Conservation (phyloP, 2,888 invertebrate genomes). For the Athalia circularis region DNA sequence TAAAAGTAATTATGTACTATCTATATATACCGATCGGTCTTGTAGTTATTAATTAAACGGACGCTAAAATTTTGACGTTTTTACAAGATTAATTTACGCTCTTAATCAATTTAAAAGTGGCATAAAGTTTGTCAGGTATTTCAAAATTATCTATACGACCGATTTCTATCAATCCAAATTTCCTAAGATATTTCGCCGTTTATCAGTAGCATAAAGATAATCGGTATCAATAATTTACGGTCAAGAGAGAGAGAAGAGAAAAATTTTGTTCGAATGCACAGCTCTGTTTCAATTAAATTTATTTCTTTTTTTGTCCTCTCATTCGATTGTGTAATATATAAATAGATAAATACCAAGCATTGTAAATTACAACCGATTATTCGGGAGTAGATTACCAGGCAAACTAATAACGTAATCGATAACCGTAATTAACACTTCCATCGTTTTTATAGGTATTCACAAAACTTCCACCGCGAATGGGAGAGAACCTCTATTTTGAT, state of each 20-base stretch:
- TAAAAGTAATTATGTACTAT: slow-evolving; percentile 60
- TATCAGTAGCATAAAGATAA: slow-evolving; percentile 52
- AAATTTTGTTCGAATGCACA: background rate
- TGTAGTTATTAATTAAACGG: background rate
- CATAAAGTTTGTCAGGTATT: background rate
- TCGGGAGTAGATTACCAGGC: background rate
- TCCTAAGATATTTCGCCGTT: background rate
- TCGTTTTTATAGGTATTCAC: slow-evolving; percentile 50
- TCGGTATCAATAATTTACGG: slow-evolving; percentile 59
- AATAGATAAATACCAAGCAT: background rate
- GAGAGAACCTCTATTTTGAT: slow-evolving; percentile 52
- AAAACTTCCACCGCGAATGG: slow-evolving; percentile 52
- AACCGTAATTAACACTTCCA: background rate
- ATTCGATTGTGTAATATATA: slow-evolving; percentile 17
- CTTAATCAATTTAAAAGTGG: background rate
- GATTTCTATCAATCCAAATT: slow-evolving; percentile 28
- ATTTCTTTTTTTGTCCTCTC: no score
- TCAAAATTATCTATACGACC: slow-evolving; percentile 3
- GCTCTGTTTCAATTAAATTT: slow-evolving; percentile 33
- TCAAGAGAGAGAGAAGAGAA: slow-evolving; percentile 51
- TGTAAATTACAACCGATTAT: background rate
- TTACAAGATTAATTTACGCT: background rate
- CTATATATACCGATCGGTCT: no score
- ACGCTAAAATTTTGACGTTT: background rate
- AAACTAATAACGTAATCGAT: background rate